Base-by-base conservation (phyloP, 1,140 invertebrate genomes). In the Battus philenor region DNA sequence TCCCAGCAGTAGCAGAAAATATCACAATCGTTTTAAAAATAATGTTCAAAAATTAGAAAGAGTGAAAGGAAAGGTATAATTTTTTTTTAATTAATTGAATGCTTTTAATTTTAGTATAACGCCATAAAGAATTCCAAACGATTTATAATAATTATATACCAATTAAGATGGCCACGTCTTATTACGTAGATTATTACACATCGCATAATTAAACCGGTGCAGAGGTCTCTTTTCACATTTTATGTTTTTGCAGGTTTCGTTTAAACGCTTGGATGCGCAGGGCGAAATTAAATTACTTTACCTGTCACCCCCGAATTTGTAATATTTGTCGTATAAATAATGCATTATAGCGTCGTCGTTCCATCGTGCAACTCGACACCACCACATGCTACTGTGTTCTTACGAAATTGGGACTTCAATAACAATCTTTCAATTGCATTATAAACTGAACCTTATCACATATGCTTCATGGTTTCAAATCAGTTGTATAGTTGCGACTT, bases 351-450 rank as follows among this genome's bases (percentile, higher is more conserved):
- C 44, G 46, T 64, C 68, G 67, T 76, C 59, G 62, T 61, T 59
- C 47, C 51, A 47, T 58, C 44, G 47, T 22, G 71, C 61, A 73
- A 76, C 51, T 20, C 41, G 54, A 76, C 47, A 60, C 56, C 18
- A 15, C 36, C 50, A 45, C 47, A 59, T 47, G 63, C 72, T 72
- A 65, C 60, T 46, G 59, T 68, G 53, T 65, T 56, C 60, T 52
- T 57, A 59, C 26, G 55, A 70, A 73, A 68, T 65, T 64, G 36
- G 59, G 52, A 41, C 44, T 60, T 16, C 36, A 48, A 44, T 20
- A 45, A 29, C 12, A 54, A 50, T 24, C n/a, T 36, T 38, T 26
- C 4, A 30, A 32, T 29, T 9, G 20, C 8, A 44, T 12, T 12
- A 15, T 13, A 49, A 46, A 43, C 36, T 44, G 24, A 41, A 30